Evolutionary conservation across 2,888 invertebrate genomes (phyloP), one percentile per base, ranked within the genome.

Genomic region (Eutolmus rufibarbis): DNA sequence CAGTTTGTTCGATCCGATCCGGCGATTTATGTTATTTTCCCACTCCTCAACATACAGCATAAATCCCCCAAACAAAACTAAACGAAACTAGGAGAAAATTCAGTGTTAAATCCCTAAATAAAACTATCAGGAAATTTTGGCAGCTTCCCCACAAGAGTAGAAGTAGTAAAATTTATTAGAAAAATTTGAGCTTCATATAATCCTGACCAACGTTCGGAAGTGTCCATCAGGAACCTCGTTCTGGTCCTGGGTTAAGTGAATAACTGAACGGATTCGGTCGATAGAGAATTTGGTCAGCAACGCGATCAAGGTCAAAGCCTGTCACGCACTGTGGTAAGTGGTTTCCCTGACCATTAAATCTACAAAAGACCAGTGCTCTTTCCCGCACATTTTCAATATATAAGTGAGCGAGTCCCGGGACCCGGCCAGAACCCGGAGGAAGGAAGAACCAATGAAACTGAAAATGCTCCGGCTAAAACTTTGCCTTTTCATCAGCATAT

Each of bases 241-340:
- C 66, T 66, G 66, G 66, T 66, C 23, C 66, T 66, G 66, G 12
- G 43, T 46, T 46, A 46, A 46, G 43, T 78, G 78, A 78, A 78
- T 78, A 40, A 34, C n/a, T 40, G 40, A 43, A 78, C n/a, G 78
- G 43, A 40, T 78, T 43, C 23, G 23, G 43, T 78, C 78, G 78
- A 66, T 66, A 66, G 23, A 66, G 23, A 12, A 28, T 66, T 28
- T 66, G 66, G 23, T 66, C 66, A 81, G 28, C 66, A 66, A 66
- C 66, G 66, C 66, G 66, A 23, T 56, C 81, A 81, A 31, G 51
- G 81, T 81, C 81, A 81, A 34, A 16, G 56, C 16, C 23, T 81
- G 81, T 81, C 81, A 81, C 81, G 81, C 81, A 81, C 34, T 43
- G 19, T 78, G 37, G 23, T 78, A 78, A 78, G 43, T 78, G 78